Evolutionary conservation across 2,888 invertebrate genomes (phyloP).

Genomic region (Drosophila greeni): DNA sequence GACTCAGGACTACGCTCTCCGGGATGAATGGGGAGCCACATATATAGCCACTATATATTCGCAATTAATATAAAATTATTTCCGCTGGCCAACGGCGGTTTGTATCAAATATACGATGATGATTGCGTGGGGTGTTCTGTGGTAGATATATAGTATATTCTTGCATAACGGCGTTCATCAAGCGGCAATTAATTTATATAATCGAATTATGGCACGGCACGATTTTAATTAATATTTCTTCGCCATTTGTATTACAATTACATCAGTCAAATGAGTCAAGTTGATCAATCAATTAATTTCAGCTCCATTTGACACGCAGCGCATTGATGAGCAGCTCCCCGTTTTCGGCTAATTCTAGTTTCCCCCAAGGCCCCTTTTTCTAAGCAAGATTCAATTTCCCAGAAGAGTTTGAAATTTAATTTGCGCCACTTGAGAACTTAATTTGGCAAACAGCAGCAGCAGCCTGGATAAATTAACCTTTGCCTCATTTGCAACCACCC

Average conservation of each 20-base stretch:
- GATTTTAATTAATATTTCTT: slow-evolving; percentile 39
- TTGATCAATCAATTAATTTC: slow-evolving; percentile 32
- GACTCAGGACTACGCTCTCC: background rate
- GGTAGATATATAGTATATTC: background rate
- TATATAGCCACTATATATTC: slow-evolving; percentile 31
- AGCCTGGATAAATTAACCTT: slow-evolving; percentile 15
- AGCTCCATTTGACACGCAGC: background rate
- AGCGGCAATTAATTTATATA: slow-evolving; percentile 45
- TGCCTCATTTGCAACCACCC: slow-evolving; percentile 14
- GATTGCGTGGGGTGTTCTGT: background rate
- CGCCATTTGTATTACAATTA: slow-evolving; percentile 29
- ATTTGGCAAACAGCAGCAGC: slow-evolving; percentile 11
- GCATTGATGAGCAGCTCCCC: background rate
- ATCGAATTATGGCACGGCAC: slow-evolving; percentile 37
- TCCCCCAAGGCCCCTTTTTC: background rate
- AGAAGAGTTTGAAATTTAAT: slow-evolving; percentile 19
- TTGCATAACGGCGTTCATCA: slow-evolving; percentile 20
- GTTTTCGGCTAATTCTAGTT: slow-evolving; percentile 2
- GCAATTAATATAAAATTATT: slow-evolving; percentile 33
- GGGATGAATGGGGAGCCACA: background rate
- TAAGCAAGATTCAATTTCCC: slow-evolving; percentile 1
- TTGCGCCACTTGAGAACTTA: slow-evolving; percentile 16
- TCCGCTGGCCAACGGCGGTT: slow-evolving; percentile 10
- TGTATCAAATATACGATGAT: slow-evolving; percentile 18
- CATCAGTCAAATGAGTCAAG: slow-evolving; percentile 19